Conservation (phyloP, 1,140 invertebrate species). For the Drosophila repleta region DNA sequence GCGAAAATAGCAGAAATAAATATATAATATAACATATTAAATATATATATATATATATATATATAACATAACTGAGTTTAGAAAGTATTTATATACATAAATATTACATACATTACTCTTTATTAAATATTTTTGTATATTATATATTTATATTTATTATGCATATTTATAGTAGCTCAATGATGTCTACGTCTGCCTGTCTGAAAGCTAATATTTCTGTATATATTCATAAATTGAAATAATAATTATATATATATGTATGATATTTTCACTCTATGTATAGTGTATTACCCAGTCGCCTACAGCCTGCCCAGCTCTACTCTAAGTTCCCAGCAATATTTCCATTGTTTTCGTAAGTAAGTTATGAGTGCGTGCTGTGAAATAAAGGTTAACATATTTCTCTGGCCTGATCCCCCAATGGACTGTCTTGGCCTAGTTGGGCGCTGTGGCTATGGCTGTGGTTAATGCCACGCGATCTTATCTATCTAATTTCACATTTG, state of each 20-base stretch:
- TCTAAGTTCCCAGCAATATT: neutral
- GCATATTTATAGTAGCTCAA: no score
- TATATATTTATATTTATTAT: no score
- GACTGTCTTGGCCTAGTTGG: neutral
- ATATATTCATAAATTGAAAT: no score
- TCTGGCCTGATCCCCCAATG: neutral
- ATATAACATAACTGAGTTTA: no score
- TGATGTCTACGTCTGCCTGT: no score
- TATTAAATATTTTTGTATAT: no score
- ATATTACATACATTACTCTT: no score
- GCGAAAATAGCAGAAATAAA: no score
- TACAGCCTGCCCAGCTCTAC: neutral
- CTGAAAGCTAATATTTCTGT: no score
- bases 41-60: no score
- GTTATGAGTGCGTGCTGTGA: neutral
- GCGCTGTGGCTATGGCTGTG: neutral
- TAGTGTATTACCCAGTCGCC: neutral
- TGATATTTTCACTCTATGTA: neutral
- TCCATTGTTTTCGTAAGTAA: neutral
- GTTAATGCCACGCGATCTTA: constrained; percentile 2
- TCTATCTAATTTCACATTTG: constrained; percentile 8
- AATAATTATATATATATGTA: neutral
- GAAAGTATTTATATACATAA: no score
- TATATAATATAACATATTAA: no score
- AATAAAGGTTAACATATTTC: neutral